Evolutionary conservation across 2,113 vertebrate genomes (phyloP).

Genomic region (human (Homo sapiens)): DNA sequence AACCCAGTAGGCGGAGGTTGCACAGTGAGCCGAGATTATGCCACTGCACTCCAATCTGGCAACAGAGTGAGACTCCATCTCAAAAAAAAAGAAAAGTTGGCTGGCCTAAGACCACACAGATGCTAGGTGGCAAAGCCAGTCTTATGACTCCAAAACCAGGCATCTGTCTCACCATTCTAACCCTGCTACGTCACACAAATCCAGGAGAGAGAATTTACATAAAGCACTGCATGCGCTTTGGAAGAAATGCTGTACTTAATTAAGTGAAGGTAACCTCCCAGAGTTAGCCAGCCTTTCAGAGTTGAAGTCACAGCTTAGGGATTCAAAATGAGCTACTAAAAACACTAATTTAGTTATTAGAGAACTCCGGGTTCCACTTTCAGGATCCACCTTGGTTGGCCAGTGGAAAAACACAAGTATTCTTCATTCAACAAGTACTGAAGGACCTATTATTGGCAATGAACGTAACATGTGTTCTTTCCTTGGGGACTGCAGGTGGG

Average conservation of each 20-base stretch:
- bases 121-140: not conserved
- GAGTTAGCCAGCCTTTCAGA: not conserved
- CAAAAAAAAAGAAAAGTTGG: too few relatives aligned
- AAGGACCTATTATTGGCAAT: not conserved
- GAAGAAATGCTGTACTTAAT: not conserved
- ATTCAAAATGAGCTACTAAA: not conserved
- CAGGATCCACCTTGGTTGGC: not conserved
- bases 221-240: not conserved
- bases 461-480: not conserved
- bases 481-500: not conserved
- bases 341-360: not conserved
- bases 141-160: not conserved
- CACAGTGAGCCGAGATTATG: too few relatives aligned
- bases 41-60: too few relatives aligned
- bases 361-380: not conserved
- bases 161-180: too few relatives aligned
- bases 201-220: rapidly evolving
- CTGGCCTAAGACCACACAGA: not conserved
- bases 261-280: not conserved
- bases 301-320: not conserved
- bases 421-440: not conserved
- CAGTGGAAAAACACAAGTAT: not conserved
- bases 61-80: too few relatives aligned
- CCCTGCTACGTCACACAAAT: not conserved
- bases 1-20: too few relatives aligned